phyloP scores from a whole-genome alignment of 2,888 invertebrate species.

The Mesoligia furuncula region DNA sequence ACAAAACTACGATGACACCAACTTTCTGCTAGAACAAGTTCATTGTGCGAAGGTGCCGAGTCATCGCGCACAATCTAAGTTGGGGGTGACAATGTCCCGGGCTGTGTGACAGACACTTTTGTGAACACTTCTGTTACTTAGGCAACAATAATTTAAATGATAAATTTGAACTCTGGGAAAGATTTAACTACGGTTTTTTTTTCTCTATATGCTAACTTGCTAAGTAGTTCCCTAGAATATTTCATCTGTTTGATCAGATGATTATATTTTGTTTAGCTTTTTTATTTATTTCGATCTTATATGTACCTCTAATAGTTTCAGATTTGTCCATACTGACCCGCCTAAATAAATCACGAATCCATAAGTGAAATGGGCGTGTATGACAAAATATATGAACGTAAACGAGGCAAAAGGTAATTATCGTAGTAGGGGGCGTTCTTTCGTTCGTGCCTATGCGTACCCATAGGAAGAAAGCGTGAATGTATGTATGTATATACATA shows the following conservation, averaged over 20 bases:
- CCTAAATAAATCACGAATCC: too few species aligned
- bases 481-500: too few species aligned
- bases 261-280: too few species aligned
- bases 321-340: not conserved
- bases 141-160: conserved; percentile 1
- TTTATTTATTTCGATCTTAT: too few species aligned
- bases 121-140: not conserved
- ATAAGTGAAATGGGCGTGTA: not conserved
- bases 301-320: not conserved
- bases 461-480: too few species aligned
- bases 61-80: conserved; percentile 49
- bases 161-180: not conserved
- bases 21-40: conserved; percentile 33
- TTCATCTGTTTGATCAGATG: not conserved
- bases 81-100: conserved; percentile 12
- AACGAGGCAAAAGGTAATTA: too few species aligned
- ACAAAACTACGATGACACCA: conserved; percentile 18
- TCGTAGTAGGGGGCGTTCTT: too few species aligned
- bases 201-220: not conserved
- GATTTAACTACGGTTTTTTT: not conserved
- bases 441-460: too few species aligned
- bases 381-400: too few species aligned
- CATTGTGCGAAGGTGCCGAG: conserved; percentile 19
- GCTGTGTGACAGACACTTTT: conserved; percentile 10
- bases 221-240: not conserved